Conservation (phyloP, 1,140 invertebrate species). For the Anagrus nilaparvatae region DNA sequence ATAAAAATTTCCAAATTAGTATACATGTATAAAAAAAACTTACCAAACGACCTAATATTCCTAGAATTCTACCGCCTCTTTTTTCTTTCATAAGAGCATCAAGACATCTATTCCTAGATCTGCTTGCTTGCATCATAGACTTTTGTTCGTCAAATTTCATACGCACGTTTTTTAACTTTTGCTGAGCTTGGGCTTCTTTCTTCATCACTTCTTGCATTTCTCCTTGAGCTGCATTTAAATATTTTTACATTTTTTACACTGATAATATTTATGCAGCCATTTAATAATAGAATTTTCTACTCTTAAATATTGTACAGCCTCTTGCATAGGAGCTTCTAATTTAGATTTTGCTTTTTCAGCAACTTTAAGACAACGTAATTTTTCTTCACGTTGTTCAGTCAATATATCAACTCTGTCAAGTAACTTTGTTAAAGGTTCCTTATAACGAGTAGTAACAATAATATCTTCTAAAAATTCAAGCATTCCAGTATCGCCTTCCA, state of each 20-base stretch:
- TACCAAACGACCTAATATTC: constrained; percentile 81
- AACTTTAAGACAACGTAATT: constrained; percentile 78
- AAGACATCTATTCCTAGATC: constrained; percentile 63
- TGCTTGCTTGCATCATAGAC: constrained; percentile 56
- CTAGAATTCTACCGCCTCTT: constrained; percentile 61
- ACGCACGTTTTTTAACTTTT: constrained; percentile 32
- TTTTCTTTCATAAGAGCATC: constrained; percentile 82
- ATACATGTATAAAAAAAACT: constrained; percentile 18
- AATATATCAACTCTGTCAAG: constrained; percentile 65
- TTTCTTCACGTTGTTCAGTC: constrained; percentile 71
- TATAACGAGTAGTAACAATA: constrained; percentile 85
- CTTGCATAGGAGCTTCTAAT: constrained; percentile 75
- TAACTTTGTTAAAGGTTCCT: constrained; percentile 76
- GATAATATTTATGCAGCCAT: constrained; percentile 32
- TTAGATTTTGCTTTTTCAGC: constrained; percentile 85
- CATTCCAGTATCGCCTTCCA: constrained; percentile 86
- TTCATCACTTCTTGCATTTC: constrained; percentile 36
- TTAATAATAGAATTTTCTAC: constrained; percentile 64
- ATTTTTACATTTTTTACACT: constrained; percentile 44
- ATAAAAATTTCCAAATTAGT: not conserved
- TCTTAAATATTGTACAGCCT: constrained; percentile 74
- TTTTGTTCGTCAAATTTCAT: constrained; percentile 52
- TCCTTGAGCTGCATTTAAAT: constrained; percentile 34
- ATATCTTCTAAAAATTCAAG: constrained; percentile 98
- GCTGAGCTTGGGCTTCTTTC: constrained; percentile 30